Evolutionary conservation across 2,797 vertebrate genomes (phyloP).

Genomic region (Ciconia nigra): DNA sequence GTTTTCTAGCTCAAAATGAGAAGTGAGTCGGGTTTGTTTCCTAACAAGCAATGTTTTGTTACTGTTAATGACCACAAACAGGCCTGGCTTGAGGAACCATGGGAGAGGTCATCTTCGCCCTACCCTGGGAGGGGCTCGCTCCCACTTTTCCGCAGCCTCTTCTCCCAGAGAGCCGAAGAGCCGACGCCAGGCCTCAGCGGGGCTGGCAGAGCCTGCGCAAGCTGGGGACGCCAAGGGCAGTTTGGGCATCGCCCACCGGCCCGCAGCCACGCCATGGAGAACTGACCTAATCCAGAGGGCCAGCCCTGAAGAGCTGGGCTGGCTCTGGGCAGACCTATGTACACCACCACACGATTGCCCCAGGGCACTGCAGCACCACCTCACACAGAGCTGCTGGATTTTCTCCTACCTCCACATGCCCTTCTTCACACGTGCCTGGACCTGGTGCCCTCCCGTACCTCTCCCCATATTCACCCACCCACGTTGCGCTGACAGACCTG

Average conservation of each 20-base stretch:
- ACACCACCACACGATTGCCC: no score
- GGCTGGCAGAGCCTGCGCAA: neutral
- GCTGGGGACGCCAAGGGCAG: neutral
- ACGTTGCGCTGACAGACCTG: neutral
- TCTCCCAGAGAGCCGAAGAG: neutral
- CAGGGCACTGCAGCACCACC: neutral
- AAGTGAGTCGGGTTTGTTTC: neutral
- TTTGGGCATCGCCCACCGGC: neutral
- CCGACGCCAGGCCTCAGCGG: fast-evolving
- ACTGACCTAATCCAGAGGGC: neutral
- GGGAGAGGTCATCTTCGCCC: fast-evolving
- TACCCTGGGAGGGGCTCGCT: neutral
- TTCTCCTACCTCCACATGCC: neutral
- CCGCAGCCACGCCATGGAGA: neutral
- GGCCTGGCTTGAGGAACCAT: neutral
- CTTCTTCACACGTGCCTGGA: neutral
- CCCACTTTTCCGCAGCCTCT: neutral
- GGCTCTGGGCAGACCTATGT: neutral
- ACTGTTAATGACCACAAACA: neutral
- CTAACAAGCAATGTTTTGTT: neutral
- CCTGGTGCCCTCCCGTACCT: neutral
- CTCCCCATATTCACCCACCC: neutral
- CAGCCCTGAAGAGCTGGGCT: neutral
- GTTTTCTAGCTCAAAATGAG: neutral
- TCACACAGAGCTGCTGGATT: neutral